Conservation (phyloP, 2,797 vertebrate genomes). For the Lithobates pipiens region DNA sequence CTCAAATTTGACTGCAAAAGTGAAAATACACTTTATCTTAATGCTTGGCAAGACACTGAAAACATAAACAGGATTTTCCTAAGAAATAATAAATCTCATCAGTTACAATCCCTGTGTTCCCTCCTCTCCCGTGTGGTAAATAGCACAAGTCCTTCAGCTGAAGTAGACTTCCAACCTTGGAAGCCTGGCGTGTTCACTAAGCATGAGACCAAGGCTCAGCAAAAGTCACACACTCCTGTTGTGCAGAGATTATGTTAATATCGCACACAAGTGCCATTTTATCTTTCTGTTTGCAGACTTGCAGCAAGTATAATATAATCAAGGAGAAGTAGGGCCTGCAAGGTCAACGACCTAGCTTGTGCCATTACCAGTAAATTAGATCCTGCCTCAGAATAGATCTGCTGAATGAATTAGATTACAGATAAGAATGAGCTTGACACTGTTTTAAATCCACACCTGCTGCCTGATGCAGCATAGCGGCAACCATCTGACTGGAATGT, state of each 20-base stretch:
- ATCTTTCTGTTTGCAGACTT: constrained; percentile 18
- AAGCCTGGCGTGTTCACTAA: not conserved
- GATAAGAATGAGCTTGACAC: constrained; percentile 12
- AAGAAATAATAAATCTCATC: too few species aligned
- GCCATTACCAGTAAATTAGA: constrained; percentile 58
- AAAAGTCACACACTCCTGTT: constrained; percentile 17
- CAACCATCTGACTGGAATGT: constrained; percentile 8
- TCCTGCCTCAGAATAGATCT: constrained; percentile 43
- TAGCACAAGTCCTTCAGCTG: not conserved
- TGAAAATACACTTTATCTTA: too few species aligned
- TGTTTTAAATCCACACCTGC: constrained; percentile 23
- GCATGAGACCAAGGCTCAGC: not conserved
- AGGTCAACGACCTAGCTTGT: constrained; percentile 57
- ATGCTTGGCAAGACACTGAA: too few species aligned
- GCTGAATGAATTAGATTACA: constrained; percentile 52
- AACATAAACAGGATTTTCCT: too few species aligned
- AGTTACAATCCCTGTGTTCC: too few species aligned
- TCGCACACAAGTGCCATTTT: constrained; percentile 44
- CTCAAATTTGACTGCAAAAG: too few species aligned
- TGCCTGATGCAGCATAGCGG: not conserved
- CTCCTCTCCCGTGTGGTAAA: not conserved
- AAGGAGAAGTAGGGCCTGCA: constrained; percentile 40
- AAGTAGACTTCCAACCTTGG: not conserved
- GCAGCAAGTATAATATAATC: constrained; percentile 52
- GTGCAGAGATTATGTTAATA: constrained; percentile 48